Evolutionary conservation across 2,888 invertebrate species (phyloP).

Genomic region (Chrysomela aeneicollis): DNA sequence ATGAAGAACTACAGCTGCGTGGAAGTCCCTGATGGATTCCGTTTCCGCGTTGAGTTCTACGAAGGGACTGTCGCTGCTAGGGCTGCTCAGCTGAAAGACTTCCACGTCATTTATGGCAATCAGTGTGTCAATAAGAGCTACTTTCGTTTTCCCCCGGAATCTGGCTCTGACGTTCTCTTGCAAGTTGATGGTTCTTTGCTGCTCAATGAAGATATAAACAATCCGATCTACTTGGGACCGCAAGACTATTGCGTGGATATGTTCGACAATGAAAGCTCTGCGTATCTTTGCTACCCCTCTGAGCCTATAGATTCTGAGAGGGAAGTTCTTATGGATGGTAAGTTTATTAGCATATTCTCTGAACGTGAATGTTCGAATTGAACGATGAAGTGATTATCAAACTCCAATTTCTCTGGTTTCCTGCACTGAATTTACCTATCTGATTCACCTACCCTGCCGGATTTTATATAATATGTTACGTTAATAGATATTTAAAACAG

Average conservation of each 20-base stretch:
- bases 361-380: no score
- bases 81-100: not conserved
- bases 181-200: not conserved
- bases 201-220: not conserved
- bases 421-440: no score
- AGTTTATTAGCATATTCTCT: no score
- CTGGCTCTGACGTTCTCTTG: not conserved
- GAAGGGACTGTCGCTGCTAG: not conserved
- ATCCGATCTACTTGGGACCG: not conserved
- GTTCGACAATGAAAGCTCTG: not conserved
- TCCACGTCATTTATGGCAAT: not conserved
- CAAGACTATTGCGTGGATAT: not conserved
- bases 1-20: not conserved
- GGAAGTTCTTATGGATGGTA: no score
- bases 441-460: no score
- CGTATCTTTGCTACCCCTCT: not conserved
- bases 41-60: constrained; percentile 10
- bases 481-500: no score
- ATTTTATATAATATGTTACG: no score
- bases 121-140: not conserved
- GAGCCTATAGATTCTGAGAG: not conserved
- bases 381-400: no score
- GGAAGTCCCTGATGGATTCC: not conserved
- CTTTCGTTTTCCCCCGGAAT: not conserved
- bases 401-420: no score